Base-by-base conservation (phyloP, 2,113 vertebrate species). In the Pterophyllum scalare region DNA sequence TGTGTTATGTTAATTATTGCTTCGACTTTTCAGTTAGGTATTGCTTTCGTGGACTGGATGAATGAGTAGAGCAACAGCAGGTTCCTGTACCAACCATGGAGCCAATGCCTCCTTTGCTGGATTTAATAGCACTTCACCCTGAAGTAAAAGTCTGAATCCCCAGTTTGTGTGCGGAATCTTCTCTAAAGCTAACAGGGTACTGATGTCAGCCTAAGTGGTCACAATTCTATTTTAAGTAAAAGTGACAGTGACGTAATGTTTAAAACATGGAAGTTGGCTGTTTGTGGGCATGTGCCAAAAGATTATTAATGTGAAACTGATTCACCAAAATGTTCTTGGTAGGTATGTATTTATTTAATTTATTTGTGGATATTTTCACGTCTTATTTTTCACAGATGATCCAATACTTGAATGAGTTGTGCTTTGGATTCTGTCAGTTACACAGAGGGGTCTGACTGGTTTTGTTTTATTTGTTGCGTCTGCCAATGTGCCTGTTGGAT, bases 41-140 rank as follows among this genome's bases (percentile, higher is more conserved):
- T n/a, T n/a, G n/a, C 92, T 84, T 97, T 97, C 70, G 96, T 97
- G 96, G 96, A 97, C 7, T 98, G 98, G 97, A 97, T 98, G 91
- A 95, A 57, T 12, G 89, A 95, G 82, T 95, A 93, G 70, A 83
- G 52, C 43, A 67, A 54, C 49, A 28, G 17, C 28, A 22, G 67
- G 15, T 43, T 56, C 15, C 17, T 62, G 49, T 77, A 5, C n/a
- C 31, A 33, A 13, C 20, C 0, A 14, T 57, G 33, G 9, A 26
- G 64, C 52, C 15, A 26, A 19, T 15, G 24, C 35, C 24, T 79
- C 52, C 24, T 28, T 58, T 65, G 26, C 5, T 60, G 43, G 49
- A 38, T 64, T 40, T 26, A 56, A 26, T 14, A 2, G n/a, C 67
- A 46, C 77, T 57, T 40, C 3, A 22, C 33, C 33, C 14, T 49